Conservation (phyloP, 2,888 invertebrate species). For the Girardia tigrina region DNA sequence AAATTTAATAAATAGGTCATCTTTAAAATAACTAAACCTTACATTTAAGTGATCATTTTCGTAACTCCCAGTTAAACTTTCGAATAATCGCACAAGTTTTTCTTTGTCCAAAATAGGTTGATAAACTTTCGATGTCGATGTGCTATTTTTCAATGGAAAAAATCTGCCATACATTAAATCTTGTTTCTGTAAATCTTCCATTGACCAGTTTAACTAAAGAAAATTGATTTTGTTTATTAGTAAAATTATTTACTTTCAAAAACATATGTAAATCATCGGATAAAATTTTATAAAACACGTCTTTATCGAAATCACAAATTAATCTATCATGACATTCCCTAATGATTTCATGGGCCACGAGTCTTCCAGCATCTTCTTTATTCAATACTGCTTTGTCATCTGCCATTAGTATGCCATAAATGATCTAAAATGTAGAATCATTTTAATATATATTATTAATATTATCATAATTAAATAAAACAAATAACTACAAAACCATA, state of each 20-base stretch:
- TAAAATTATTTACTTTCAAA: constrained; percentile 43
- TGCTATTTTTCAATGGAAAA: constrained; percentile 41
- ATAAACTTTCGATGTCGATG: constrained; percentile 41
- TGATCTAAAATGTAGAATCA: constrained; percentile 40
- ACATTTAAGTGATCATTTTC: not conserved
- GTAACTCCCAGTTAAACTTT: not conserved
- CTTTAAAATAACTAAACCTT: not conserved
- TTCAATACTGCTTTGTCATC: constrained; percentile 45
- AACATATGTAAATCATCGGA: constrained; percentile 47
- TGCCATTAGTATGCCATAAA: constrained; percentile 47
- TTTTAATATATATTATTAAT: not conserved
- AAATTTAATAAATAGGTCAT: not conserved
- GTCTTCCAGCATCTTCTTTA: constrained; percentile 45
- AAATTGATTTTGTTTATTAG: not conserved
- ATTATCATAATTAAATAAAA: too few relatives aligned
- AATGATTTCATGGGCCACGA: constrained; percentile 48
- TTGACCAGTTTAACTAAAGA: not conserved
- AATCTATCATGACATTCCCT: constrained; percentile 49
- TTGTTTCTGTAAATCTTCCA: constrained; percentile 41
- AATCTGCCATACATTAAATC: constrained; percentile 46
- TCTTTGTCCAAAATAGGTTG: constrained; percentile 44
- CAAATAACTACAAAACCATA: too few relatives aligned
- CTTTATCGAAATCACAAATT: constrained; percentile 42
- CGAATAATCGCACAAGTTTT: not conserved
- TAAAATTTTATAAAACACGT: constrained; percentile 44